These are phyloP conservation scores for Epicauta chinensis DNA, from an alignment of 1,140 invertebrate species.

Conservation along the genomic window DNA sequence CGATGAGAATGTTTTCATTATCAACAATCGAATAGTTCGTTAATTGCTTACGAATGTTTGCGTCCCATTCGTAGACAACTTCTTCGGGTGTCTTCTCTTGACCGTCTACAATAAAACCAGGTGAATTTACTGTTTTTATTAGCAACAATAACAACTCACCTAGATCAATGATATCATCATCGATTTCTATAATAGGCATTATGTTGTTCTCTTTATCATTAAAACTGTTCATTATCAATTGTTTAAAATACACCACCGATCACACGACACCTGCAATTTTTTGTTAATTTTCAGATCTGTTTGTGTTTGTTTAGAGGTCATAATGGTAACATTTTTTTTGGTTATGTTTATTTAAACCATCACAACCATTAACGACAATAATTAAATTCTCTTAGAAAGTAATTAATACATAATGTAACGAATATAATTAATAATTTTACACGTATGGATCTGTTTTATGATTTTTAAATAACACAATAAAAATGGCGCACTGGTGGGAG, in stretches of 20 bases:
- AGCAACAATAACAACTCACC: background rate
- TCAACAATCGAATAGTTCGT: conserved; percentile 10
- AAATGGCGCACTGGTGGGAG: conserved; percentile 16
- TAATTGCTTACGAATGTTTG: conserved; percentile 14
- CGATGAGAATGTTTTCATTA: conserved; percentile 5
- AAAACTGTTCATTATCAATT: too few species aligned
- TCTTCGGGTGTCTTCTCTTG: conserved; percentile 13
- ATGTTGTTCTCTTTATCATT: too few species aligned
- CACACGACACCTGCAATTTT: background rate
- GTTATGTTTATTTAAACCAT: conserved; percentile 7
- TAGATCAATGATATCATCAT: conserved; percentile 10
- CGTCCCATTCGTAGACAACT: conserved; percentile 11
- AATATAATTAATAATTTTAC: too few species aligned
- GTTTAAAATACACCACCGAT: too few species aligned
- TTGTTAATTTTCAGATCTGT: conserved; percentile 1
- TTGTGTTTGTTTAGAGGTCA: conserved; percentile 12
- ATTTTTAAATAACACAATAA: conserved; percentile 17
- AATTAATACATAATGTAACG: too few species aligned
- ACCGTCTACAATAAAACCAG: background rate
- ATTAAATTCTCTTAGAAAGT: too few species aligned
- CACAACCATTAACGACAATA: background rate
- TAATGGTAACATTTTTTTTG: conserved; percentile 11
- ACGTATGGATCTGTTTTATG: background rate
- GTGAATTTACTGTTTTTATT: too few species aligned
- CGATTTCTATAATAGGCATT: conserved; percentile 2